Percentiles rank a stretch among this genome's conserved stretches.
These are phyloP conservation scores for Brachionus rubens DNA, from an alignment of 1,140 invertebrate genomes.

Conservation along the genomic window DNA sequence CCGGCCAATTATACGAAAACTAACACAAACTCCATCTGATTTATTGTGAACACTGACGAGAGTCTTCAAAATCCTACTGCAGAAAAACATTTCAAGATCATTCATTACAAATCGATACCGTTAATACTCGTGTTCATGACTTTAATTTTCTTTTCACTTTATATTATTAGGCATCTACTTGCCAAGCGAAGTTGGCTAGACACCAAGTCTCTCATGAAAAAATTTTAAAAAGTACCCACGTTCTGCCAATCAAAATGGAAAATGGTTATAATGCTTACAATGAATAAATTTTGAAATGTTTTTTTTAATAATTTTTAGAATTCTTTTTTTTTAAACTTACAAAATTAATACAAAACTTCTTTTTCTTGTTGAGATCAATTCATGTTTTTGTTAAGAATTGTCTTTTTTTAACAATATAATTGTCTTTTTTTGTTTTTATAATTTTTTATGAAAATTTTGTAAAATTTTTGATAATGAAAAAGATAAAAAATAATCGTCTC, in stretches of 20 bases:
- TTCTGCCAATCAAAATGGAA: neutral
- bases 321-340: neutral
- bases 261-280: neutral
- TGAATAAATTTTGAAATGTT: neutral
- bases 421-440: too few species aligned
- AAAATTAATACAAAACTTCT: too few species aligned
- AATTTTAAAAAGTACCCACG: conserved; percentile 39
- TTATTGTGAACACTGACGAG: conserved; percentile 61
- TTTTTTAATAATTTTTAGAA: neutral
- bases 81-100: neutral
- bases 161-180: conserved; percentile 38
- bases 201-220: conserved; percentile 24
- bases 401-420: too few species aligned
- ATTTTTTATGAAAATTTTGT: too few species aligned
- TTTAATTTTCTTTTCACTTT: conserved; percentile 44
- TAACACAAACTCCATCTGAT: conserved; percentile 59
- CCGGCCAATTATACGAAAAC: conserved; percentile 51
- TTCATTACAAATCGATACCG: conserved; percentile 47
- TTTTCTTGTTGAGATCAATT: too few species aligned
- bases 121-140: conserved; percentile 44
- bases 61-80: conserved; percentile 43
- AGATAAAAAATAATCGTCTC: too few species aligned
- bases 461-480: too few species aligned
- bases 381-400: too few species aligned
- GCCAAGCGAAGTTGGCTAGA: conserved; percentile 32